phyloP scores from a whole-genome alignment of 2,113 vertebrate genomes.

The Etheostoma cragini region DNA sequence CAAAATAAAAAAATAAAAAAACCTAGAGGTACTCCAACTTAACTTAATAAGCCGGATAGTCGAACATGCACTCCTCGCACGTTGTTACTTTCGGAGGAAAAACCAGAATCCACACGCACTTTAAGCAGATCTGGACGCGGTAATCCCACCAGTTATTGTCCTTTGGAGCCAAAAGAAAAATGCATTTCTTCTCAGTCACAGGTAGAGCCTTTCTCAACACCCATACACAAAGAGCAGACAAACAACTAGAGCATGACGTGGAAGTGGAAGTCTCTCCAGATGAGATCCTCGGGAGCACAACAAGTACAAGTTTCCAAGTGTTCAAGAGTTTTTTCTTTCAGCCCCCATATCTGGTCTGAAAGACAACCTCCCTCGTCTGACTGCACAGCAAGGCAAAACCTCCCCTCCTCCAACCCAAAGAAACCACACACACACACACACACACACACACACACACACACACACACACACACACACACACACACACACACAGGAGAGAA shows the following conservation, averaged over 20 bases:
- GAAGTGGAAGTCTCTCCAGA: neutral
- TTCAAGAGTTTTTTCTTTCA: slow-evolving; percentile 51
- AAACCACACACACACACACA: slow-evolving; percentile 25
- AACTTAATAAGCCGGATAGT: neutral
- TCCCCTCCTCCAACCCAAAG: slow-evolving; percentile 71
- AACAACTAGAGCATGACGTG: neutral
- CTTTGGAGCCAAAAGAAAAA: slow-evolving; percentile 22
- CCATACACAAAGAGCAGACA: neutral
- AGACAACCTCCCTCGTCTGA: slow-evolving; percentile 72
- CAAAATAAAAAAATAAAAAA: slow-evolving; percentile 18
- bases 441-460: slow-evolving; percentile 19
- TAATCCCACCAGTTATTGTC: slow-evolving; percentile 23
- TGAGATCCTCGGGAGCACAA: neutral
- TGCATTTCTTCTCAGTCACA: slow-evolving; percentile 41
- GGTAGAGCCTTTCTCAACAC: slow-evolving; percentile 24
- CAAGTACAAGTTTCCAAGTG: slow-evolving; percentile 7
- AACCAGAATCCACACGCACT: neutral
- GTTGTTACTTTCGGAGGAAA: neutral
- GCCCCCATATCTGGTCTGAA: slow-evolving; percentile 71
- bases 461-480: slow-evolving; percentile 27
- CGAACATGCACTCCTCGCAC: neutral
- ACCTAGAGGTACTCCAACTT: neutral
- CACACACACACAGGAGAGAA: slow-evolving; percentile 33
- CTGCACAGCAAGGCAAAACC: slow-evolving; percentile 67
- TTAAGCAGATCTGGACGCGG: slow-evolving; percentile 30